Evolutionary conservation across 2,888 invertebrate species (phyloP).

Genomic region (Amphipyra tragopoginis): DNA sequence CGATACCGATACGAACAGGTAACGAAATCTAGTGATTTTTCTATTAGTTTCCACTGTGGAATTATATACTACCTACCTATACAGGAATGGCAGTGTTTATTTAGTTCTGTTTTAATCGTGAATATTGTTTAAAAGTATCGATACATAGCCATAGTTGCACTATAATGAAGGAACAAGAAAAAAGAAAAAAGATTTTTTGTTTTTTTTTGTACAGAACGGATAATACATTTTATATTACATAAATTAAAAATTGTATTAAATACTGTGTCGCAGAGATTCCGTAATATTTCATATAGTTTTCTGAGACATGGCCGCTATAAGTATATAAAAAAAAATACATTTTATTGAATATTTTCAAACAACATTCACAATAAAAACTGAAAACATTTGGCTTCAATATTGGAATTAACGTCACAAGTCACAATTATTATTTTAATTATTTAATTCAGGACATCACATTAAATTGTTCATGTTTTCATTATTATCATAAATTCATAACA

Average conservation of each 20-base stretch:
- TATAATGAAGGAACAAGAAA: too few relatives aligned
- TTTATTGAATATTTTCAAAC: constrained; percentile 20
- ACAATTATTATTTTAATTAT: constrained; percentile 22
- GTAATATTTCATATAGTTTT: too few relatives aligned
- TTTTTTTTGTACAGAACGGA: too few relatives aligned
- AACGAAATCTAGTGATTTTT: constrained; percentile 35
- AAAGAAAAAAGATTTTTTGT: too few relatives aligned
- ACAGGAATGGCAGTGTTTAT: constrained; percentile 54
- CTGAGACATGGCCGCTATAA: too few relatives aligned
- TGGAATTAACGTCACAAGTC: constrained; percentile 18
- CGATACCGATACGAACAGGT: constrained; percentile 25
- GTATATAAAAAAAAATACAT: too few relatives aligned
- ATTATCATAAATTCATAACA: constrained; percentile 34
- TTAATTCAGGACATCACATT: constrained; percentile 35
- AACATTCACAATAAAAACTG: constrained; percentile 48
- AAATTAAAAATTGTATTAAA: too few relatives aligned
- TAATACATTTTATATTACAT: too few relatives aligned
- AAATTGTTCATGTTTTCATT: constrained; percentile 40
- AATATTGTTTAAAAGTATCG: constrained; percentile 32
- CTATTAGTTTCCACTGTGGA: constrained; percentile 22
- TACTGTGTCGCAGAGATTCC: too few relatives aligned
- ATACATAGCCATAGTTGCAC: too few relatives aligned
- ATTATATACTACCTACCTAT: constrained; percentile 36
- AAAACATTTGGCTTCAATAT: constrained; percentile 32
- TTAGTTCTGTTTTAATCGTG: constrained; percentile 19